phyloP scores from a whole-genome alignment of 2,888 invertebrate genomes.

The Toxonevra muliebris region DNA sequence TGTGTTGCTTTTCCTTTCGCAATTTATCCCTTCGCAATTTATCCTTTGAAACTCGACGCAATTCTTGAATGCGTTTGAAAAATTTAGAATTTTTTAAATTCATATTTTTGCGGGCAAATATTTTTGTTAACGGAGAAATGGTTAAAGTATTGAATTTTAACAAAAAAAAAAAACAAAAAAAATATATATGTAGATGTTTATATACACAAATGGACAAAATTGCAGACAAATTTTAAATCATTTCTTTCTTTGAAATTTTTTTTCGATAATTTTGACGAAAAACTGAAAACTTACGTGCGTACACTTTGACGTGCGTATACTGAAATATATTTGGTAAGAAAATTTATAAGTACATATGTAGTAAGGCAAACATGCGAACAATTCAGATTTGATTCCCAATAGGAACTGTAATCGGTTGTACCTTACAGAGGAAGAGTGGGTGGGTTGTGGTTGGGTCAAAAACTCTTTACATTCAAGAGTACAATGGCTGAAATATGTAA shows the following conservation, averaged over 20 bases:
- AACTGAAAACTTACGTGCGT: slow-evolving; percentile 28
- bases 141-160: slow-evolving; percentile 20
- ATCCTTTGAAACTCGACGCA: slow-evolving; percentile 53
- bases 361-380: too few species aligned
- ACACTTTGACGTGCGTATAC: slow-evolving; percentile 8
- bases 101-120: slow-evolving; percentile 41
- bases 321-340: too few species aligned
- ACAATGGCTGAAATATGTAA: too few species aligned
- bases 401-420: too few species aligned
- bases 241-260: slow-evolving; percentile 28
- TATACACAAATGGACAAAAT: not conserved
- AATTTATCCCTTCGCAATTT: slow-evolving; percentile 53
- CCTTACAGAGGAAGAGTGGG: too few species aligned
- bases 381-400: too few species aligned
- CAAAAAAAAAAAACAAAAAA: slow-evolving; percentile 27
- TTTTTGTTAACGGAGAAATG: too few species aligned
- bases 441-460: too few species aligned
- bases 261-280: slow-evolving; percentile 32
- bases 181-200: slow-evolving; percentile 8
- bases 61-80: slow-evolving; percentile 56
- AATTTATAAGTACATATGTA: too few species aligned
- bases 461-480: too few species aligned
- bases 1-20: slow-evolving; percentile 44
- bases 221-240: slow-evolving; percentile 27
- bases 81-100: slow-evolving; percentile 61